A percentile compares a stretch with the other conserved stretches of the same genome.
Evolutionary conservation across 2,797 vertebrate genomes (phyloP).

Genomic region (Darevskia nairensis): DNA sequence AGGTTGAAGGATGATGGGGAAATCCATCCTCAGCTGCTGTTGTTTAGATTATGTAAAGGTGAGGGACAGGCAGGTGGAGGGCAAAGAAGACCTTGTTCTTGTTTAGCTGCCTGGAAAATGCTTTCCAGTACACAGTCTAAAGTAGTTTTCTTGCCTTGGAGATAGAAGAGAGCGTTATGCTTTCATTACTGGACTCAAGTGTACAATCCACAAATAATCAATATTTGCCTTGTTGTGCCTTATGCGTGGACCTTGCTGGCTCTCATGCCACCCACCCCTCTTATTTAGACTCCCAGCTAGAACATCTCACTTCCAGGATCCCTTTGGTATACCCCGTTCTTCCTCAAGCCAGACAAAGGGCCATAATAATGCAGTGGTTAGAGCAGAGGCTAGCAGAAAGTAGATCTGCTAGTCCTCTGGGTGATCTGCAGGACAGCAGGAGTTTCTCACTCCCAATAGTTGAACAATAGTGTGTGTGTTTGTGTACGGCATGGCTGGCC

Average conservation of each 20-base stretch:
- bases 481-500: neutral
- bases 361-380: neutral
- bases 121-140: constrained; percentile 10
- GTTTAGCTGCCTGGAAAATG: constrained; percentile 34
- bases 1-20: constrained; percentile 23
- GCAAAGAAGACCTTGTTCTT: constrained; percentile 21
- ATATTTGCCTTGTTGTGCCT: neutral
- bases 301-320: neutral
- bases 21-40: neutral
- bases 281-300: neutral
- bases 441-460: neutral
- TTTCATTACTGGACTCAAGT: neutral
- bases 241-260: neutral
- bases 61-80: neutral
- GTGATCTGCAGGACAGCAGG: neutral
- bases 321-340: neutral
- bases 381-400: neutral
- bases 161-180: neutral
- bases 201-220: neutral
- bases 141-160: constrained; percentile 32
- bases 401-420: neutral
- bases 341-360: neutral
- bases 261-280: neutral
- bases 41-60: constrained; percentile 7
- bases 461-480: neutral